These are phyloP conservation scores for Campoplex capitator DNA, from an alignment of 2,888 invertebrate species.

Conservation along the genomic window DNA sequence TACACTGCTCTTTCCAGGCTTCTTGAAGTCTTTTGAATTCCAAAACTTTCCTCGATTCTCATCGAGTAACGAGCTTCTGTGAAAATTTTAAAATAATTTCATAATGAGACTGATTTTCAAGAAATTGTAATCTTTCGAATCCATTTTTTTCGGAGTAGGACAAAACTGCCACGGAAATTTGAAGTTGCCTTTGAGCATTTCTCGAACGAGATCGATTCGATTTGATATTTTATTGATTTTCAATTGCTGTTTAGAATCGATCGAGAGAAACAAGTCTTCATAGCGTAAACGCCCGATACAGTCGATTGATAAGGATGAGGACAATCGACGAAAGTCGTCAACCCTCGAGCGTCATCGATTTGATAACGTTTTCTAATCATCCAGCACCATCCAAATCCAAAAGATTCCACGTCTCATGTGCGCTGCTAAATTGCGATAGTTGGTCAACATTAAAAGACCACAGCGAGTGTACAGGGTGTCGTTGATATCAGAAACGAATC, in stretches of 20 bases:
- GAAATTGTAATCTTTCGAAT: not conserved
- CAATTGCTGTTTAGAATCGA: not conserved
- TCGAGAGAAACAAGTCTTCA: not conserved
- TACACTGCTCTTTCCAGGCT: not conserved
- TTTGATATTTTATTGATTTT: too few relatives aligned
- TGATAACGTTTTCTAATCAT: constrained; percentile 31
- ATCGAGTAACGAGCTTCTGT: not conserved
- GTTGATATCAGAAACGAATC: not conserved
- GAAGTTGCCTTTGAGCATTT: not conserved
- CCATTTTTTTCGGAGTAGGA: not conserved
- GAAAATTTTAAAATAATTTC: too few relatives aligned
- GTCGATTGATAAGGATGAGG: constrained; percentile 13
- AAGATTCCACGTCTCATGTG: constrained; percentile 33
- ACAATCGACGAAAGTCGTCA: constrained; percentile 30
- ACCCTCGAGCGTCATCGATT: constrained; percentile 32
- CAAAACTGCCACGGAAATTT: not conserved
- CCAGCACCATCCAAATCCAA: not conserved
- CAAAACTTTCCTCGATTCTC: not conserved
- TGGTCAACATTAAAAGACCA: constrained; percentile 18
- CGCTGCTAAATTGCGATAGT: constrained; percentile 25
- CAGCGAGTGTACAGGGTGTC: not conserved
- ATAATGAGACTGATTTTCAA: not conserved
- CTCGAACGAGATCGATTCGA: too few relatives aligned
- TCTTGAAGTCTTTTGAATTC: not conserved
- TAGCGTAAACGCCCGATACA: not conserved